Evolutionary conservation across 2,113 vertebrate genomes (phyloP), one percentile per base, ranked within the genome.

Genomic region (Callipepla squamata): DNA sequence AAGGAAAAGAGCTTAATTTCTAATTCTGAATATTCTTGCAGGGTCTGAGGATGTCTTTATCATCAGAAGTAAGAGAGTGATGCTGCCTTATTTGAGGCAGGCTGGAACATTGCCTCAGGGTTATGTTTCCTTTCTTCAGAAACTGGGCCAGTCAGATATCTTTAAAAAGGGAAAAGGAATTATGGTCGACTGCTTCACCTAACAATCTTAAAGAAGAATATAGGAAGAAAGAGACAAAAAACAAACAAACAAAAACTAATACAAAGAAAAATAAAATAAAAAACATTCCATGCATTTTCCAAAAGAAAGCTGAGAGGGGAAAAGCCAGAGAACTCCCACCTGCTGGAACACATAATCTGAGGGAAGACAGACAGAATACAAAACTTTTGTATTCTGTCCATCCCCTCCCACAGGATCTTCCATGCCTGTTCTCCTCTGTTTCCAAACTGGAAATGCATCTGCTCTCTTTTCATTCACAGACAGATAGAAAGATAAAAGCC

Each of bases 81-180:
- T 44, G 62, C 79, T 87, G 85, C 92, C 76, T 90, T 55, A 51
- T 8, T 92, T 13, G 44, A 79, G 62, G 63, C 81, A 92, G 78
- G 40, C 76, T 92, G 68, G 87, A 92, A 89, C 13, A 83, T 11
- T 86, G 88, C 87, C 90, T 90, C 69, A 69, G 91, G 77, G 80
- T 69, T 86, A 86, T 48, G 63, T 9, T 57, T 53, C 20, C 4
- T 47, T 51, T 25, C 50, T 70, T 44, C 40, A 40, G 40, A 12
- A 40, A 40, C 61, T 45, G 61, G 45, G 83, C 67, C 47, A 81
- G 59, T 26, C 63, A 92, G 68, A 61, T 19, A 15, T 20, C 58
- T 76, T 92, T 73, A 4, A 57, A 84, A 81, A 66, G 17, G 30
- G 73, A 88, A 87, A 62, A 20, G 32, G 73, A 90, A 90, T 70